phyloP scores from a whole-genome alignment of 1,140 invertebrate genomes.

The Bombus ignitus region DNA sequence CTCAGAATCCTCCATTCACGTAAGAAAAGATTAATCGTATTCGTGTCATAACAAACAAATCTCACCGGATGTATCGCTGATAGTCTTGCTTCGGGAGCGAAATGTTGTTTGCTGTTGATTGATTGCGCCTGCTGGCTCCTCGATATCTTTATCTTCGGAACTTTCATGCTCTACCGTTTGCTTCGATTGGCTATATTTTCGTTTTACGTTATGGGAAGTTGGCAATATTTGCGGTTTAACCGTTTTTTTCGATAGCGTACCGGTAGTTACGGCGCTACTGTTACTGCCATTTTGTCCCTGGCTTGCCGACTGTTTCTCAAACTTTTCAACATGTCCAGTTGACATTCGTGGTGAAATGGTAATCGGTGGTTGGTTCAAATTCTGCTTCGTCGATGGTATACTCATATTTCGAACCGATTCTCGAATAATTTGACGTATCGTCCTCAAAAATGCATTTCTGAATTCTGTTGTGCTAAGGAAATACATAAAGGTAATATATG shows the following conservation, averaged over 20 bases:
- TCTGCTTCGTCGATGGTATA: constrained; percentile 91
- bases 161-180: constrained; percentile 93
- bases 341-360: constrained; percentile 78
- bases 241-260: constrained; percentile 78
- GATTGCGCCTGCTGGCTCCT: constrained; percentile 69
- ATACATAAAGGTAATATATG: not conserved
- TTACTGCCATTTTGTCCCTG: constrained; percentile 70
- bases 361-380: constrained; percentile 77
- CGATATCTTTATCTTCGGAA: constrained; percentile 78
- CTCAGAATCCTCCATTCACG: not conserved
- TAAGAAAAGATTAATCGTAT: not conserved
- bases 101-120: constrained; percentile 84
- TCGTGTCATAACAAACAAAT: not conserved
- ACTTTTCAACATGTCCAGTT: constrained; percentile 79
- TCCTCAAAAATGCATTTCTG: constrained; percentile 97
- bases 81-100: constrained; percentile 93
- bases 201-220: constrained; percentile 88
- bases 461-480: constrained; percentile 93
- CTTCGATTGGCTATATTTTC: constrained; percentile 93
- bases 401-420: constrained; percentile 98
- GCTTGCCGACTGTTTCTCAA: constrained; percentile 68
- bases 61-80: constrained; percentile 91
- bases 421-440: constrained; percentile 97
- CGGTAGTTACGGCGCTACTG: constrained; percentile 76
- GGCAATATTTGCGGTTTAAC: constrained; percentile 84